Base-by-base conservation (phyloP, 2,113 vertebrate genomes). In the Proterorhinus semilunaris region DNA sequence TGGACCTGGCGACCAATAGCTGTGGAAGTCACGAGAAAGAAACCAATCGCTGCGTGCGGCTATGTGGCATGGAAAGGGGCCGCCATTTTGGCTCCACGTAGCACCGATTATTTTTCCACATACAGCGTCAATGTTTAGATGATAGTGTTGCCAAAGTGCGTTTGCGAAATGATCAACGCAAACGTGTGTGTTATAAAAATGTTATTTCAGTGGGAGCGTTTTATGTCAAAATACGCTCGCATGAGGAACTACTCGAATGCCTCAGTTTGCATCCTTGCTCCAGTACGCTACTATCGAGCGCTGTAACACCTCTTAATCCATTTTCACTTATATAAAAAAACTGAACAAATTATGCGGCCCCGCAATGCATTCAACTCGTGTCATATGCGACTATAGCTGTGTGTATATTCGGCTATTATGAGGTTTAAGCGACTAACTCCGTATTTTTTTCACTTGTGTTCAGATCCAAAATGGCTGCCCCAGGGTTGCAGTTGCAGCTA, bases 381-480 rank as follows among this genome's bases (percentile, higher is more conserved):
- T 15, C 27, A 58, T 42, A 27, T 42, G 27, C 12, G 6, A 42
- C 46, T 47, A 10, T 47, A 47, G 2, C 46, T 10, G 46, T 10
- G 46, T 6, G 46, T 10, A 8, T 10, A 47, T 10, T 10, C 10
- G 5, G 4, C 15, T 51, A 51, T 51, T 11, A 1, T 13, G 12
- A 51, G 11, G 49, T 61, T 61, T 61, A 44, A n/a, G 42, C 13
- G 42, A 61, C 5, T 43, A 9, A 44, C 11, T 44, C 2, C 8
- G 6, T 51, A 11, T 15, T 6, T 51, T 51, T 6, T 13, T 51
- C 11, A 0, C 49, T 51, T 11, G 4, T 13, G 0, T 43, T 27
- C 44, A 13, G 86, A 85, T 21, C 88, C 91, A 87, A 89, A 87
- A 92, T 92, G 90, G 89, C 80, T 0, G 62, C 21, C 11, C 1